phyloP scores from a whole-genome alignment of 92 coral and sea anemone species.

The Isaurus tuberculatus region DNA sequence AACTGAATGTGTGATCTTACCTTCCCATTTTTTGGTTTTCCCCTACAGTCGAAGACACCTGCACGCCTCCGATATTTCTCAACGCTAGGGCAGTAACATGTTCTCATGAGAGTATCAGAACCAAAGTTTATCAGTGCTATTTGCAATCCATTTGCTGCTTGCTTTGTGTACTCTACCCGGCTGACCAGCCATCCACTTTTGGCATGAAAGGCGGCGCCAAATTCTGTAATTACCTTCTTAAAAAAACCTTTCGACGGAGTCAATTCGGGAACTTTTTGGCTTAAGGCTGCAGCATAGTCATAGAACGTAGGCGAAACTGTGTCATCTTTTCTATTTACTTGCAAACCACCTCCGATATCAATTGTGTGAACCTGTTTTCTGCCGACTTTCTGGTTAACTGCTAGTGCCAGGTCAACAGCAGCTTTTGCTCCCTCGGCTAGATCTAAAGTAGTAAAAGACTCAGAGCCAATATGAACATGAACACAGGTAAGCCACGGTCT shows the following conservation, averaged over 20 bases:
- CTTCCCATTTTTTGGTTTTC: slow-evolving; percentile 79
- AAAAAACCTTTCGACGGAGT: slow-evolving; percentile 83
- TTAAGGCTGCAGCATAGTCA: slow-evolving; percentile 78
- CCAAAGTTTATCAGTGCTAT: slow-evolving; percentile 84
- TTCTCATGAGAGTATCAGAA: slow-evolving; percentile 87
- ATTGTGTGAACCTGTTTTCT: slow-evolving; percentile 76
- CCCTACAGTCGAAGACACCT: slow-evolving; percentile 75
- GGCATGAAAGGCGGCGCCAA: slow-evolving; percentile 88
- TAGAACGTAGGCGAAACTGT: slow-evolving; percentile 69
- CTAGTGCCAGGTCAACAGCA: slow-evolving; percentile 88
- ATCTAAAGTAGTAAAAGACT: slow-evolving; percentile 77
- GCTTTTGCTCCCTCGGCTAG: slow-evolving; percentile 72
- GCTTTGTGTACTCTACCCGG: slow-evolving; percentile 89
- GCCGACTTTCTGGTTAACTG: slow-evolving; percentile 76
- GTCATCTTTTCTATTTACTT: slow-evolving; percentile 90
- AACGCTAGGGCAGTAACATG: slow-evolving; percentile 80
- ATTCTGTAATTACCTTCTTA: slow-evolving; percentile 86
- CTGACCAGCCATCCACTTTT: slow-evolving; percentile 93
- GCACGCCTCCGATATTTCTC: slow-evolving; percentile 85
- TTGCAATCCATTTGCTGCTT: slow-evolving; percentile 63
- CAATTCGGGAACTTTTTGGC: slow-evolving; percentile 80
- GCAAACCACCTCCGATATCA: slow-evolving; percentile 93
- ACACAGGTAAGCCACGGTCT: slow-evolving; percentile 84
- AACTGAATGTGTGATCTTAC: slow-evolving; percentile 42
- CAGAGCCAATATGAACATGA: slow-evolving; percentile 90